phyloP scores from a whole-genome alignment of 2,888 invertebrate genomes.

The Nomada ruficornis region DNA sequence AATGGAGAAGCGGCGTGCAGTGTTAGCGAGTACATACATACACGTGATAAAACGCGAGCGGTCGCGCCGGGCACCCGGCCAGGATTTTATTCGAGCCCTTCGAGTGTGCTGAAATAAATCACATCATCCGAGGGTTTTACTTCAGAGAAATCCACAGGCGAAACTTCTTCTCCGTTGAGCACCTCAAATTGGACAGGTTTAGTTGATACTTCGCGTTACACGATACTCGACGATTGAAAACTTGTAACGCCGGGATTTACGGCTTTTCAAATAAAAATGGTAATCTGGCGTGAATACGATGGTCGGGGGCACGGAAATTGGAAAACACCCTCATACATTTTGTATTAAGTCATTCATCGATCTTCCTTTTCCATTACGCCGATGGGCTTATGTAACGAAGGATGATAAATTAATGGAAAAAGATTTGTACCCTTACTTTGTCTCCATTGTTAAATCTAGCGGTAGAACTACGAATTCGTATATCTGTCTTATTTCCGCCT shows the following conservation, averaged over 20 bases:
- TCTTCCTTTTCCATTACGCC: not conserved
- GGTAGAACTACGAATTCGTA: not conserved
- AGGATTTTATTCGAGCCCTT: conserved; percentile 17
- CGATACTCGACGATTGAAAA: no score
- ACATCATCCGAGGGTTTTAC: not conserved
- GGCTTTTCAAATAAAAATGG: not conserved
- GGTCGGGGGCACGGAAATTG: conserved; percentile 6
- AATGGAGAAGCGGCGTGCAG: conserved; percentile 12
- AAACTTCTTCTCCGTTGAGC: not conserved
- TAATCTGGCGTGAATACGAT: not conserved
- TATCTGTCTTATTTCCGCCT: not conserved
- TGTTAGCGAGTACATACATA: conserved; percentile 3
- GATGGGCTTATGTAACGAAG: not conserved
- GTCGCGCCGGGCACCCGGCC: conserved; percentile 3
- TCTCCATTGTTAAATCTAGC: not conserved
- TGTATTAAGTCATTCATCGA: not conserved
- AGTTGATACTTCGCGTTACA: not conserved
- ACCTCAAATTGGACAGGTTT: not conserved
- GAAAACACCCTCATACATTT: not conserved
- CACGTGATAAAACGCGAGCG: conserved; percentile 22
- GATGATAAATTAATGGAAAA: conserved; percentile 4
- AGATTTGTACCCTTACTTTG: not conserved
- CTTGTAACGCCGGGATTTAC: not conserved
- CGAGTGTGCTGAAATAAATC: not conserved
- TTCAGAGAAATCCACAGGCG: not conserved